Evolutionary conservation across 2,888 invertebrate species (phyloP).

Genomic region (Amblyjoppa proteus): DNA sequence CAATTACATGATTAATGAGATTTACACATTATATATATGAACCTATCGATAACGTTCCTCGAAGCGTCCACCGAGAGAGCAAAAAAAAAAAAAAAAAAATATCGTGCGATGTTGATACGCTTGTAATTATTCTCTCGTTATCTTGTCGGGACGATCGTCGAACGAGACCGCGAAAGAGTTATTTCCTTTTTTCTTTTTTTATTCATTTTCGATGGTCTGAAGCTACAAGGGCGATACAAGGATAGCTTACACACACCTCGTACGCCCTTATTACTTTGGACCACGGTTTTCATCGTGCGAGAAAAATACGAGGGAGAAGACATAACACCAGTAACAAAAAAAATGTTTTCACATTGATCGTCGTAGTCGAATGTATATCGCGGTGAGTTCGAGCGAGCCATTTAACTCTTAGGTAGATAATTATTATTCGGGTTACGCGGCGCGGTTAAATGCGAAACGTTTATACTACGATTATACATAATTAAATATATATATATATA

Average conservation of each 20-base stretch:
- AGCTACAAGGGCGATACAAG: neutral
- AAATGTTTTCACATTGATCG: slow-evolving; percentile 55
- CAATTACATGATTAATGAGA: slow-evolving; percentile 48
- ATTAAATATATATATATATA: slow-evolving; percentile 27
- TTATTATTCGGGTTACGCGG: slow-evolving; percentile 40
- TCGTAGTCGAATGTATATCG: slow-evolving; percentile 28
- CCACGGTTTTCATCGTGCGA: neutral
- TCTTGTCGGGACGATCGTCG: slow-evolving; percentile 42
- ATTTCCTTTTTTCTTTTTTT: slow-evolving; percentile 10
- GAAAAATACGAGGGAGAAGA: slow-evolving; percentile 36
- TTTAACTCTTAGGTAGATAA: slow-evolving; percentile 31
- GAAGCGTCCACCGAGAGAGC: slow-evolving; percentile 50
- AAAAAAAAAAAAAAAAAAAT: slow-evolving; percentile 29
- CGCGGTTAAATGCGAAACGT: slow-evolving; percentile 45
- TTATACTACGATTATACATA: slow-evolving; percentile 57
- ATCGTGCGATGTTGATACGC: slow-evolving; percentile 46
- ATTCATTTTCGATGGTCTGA: neutral
- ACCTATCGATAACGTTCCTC: slow-evolving; percentile 46
- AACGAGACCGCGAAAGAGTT: slow-evolving; percentile 19
- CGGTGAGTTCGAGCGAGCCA: slow-evolving; percentile 14
- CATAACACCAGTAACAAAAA: slow-evolving; percentile 59
- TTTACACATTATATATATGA: slow-evolving; percentile 26
- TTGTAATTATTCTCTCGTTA: slow-evolving; percentile 54
- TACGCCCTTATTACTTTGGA: neutral
- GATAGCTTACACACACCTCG: neutral